Percentiles rank a stretch among this genome's conserved stretches.
Conservation (phyloP, 2,113 vertebrate genomes). For the Benitochromis conjunctus region DNA sequence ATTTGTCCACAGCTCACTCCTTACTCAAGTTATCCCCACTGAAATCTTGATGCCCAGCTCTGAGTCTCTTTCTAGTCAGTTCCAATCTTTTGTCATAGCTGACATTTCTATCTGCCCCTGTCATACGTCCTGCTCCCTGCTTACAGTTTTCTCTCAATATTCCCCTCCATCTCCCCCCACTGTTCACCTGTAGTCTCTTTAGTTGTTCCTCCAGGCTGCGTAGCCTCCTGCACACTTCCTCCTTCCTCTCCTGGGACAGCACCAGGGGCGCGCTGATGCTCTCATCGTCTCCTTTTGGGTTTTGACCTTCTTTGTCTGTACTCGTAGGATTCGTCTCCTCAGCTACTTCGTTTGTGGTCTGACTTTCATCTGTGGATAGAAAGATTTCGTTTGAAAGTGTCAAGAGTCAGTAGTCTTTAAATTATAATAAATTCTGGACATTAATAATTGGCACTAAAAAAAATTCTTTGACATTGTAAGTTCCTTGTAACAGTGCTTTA, state of each 20-base stretch:
- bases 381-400: background rate
- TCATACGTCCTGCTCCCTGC: background rate
- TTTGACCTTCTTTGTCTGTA: conserved; percentile 10
- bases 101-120: conserved; percentile 21
- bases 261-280: conserved; percentile 60
- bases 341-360: background rate
- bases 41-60: conserved; percentile 23
- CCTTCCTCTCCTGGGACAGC: conserved; percentile 66
- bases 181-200: conserved; percentile 76
- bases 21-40: conserved; percentile 56
- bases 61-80: conserved; percentile 15
- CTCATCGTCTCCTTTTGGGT: conserved; percentile 33
- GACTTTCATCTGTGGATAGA: conserved; percentile 46
- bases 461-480: background rate
- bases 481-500: background rate
- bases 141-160: background rate
- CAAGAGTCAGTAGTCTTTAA: background rate
- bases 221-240: conserved; percentile 73
- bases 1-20: conserved; percentile 43
- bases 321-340: conserved; percentile 3
- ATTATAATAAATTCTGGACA: background rate
- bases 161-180: background rate
- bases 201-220: conserved; percentile 74
- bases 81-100: conserved; percentile 36
- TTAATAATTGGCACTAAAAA: background rate